phyloP scores from a whole-genome alignment of 2,113 vertebrate genomes.

The Alosa alosa region DNA sequence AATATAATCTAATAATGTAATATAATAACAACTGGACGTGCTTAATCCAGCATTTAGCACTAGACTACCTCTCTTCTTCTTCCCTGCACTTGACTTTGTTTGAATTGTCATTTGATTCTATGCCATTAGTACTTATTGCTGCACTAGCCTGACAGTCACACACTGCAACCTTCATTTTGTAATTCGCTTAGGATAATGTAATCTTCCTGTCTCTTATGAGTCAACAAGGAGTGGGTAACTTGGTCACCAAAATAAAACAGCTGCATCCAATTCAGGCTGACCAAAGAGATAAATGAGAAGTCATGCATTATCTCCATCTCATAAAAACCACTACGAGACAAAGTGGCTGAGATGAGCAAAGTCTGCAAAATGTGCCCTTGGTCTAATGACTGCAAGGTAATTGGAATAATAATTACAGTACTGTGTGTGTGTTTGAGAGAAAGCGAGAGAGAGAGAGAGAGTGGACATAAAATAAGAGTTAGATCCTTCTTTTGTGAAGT shows the following conservation, averaged over 20 bases:
- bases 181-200: too few species aligned
- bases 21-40: too few species aligned
- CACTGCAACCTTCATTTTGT: too few species aligned
- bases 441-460: slow-evolving; percentile 15
- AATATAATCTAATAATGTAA: background rate
- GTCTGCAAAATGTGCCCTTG: slow-evolving; percentile 62
- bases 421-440: background rate
- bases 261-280: background rate
- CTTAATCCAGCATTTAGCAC: too few species aligned
- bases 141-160: too few species aligned
- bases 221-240: background rate
- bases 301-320: slow-evolving; percentile 10
- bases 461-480: slow-evolving; percentile 59
- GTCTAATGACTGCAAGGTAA: slow-evolving; percentile 55
- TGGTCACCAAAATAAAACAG: background rate
- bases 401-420: slow-evolving; percentile 65
- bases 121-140: too few species aligned
- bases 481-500: slow-evolving; percentile 50
- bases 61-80: too few species aligned
- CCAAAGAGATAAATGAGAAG: background rate
- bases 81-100: too few species aligned
- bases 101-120: too few species aligned
- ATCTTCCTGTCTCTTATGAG: background rate
- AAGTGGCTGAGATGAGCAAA: slow-evolving; percentile 41
- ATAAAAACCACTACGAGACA: slow-evolving; percentile 35